phyloP scores from a whole-genome alignment of 2,113 vertebrate species.

The Anguilla rostrata region DNA sequence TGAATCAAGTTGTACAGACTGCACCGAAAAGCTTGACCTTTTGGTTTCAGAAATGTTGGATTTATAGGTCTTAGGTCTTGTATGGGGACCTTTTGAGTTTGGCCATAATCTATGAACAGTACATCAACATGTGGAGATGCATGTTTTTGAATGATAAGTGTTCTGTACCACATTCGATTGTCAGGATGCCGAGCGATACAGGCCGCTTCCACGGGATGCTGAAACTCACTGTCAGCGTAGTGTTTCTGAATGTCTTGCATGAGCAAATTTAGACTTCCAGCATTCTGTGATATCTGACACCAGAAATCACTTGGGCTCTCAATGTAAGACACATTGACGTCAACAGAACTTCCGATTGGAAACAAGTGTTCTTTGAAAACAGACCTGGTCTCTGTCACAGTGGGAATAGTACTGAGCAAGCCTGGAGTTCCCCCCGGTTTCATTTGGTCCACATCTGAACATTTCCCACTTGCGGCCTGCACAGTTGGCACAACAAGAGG shows the following conservation, averaged over 20 bases:
- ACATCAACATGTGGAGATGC: slow-evolving; percentile 71
- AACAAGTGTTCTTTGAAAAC: slow-evolving; percentile 66
- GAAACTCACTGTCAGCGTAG: slow-evolving; percentile 66
- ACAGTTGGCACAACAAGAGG: background rate
- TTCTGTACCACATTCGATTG: slow-evolving; percentile 84
- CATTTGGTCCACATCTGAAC: background rate
- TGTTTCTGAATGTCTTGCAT: slow-evolving; percentile 83
- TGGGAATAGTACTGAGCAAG: slow-evolving; percentile 13
- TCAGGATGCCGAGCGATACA: slow-evolving; percentile 81
- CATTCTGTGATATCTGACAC: slow-evolving; percentile 79
- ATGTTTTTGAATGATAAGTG: slow-evolving; percentile 69
- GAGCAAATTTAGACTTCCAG: slow-evolving; percentile 63
- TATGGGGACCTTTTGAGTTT: slow-evolving; percentile 68
- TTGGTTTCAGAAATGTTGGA: slow-evolving; percentile 72
- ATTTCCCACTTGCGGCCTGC: slow-evolving; percentile 19
- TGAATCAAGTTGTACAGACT: slow-evolving; percentile 84
- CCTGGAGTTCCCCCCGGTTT: background rate
- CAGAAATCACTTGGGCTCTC: slow-evolving; percentile 86
- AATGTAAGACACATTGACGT: slow-evolving; percentile 76
- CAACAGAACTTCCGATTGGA: slow-evolving; percentile 80
- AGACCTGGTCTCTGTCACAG: slow-evolving; percentile 29
- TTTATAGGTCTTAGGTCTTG: slow-evolving; percentile 70
- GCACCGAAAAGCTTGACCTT: slow-evolving; percentile 87
- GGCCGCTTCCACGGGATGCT: slow-evolving; percentile 54
- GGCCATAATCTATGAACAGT: slow-evolving; percentile 86